Percentiles rank a stretch among this genome's conserved stretches.
Conservation (phyloP, 30 jellyfish, hydroid and myxozoan species). For the Sanderia malayensis region DNA sequence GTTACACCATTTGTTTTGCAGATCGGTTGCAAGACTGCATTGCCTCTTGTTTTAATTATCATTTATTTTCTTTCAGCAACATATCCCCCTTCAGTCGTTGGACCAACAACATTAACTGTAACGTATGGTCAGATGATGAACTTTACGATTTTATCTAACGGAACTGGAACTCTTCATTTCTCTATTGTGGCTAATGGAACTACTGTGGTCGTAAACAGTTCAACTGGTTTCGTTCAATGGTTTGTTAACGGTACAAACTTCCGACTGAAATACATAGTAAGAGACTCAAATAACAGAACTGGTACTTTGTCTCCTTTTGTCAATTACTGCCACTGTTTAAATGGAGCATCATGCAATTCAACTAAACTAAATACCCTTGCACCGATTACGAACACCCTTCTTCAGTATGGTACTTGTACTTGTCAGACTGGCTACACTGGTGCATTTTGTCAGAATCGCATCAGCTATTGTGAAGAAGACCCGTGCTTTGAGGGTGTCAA, state of each 20-base stretch:
- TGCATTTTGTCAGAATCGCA: constrained; percentile 37
- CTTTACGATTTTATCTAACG: constrained; percentile 48
- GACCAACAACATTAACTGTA: constrained; percentile 45
- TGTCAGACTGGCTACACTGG: constrained; percentile 52
- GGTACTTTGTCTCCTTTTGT: constrained; percentile 41
- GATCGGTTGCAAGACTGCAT: too few relatives aligned
- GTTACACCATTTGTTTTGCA: background rate
- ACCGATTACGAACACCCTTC: constrained; percentile 12
- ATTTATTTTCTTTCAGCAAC: too few relatives aligned
- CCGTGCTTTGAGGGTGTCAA: constrained; percentile 66
- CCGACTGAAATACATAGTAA: constrained; percentile 20
- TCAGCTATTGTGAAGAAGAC: constrained; percentile 28
- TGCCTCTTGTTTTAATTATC: constrained; percentile 4
- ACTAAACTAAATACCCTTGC: constrained; percentile 1
- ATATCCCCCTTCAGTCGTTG: constrained; percentile 54
- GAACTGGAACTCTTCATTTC: constrained; percentile 7
- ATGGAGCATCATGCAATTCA: constrained; percentile 55
- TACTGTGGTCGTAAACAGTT: constrained; percentile 27
- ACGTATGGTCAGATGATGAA: constrained; percentile 13
- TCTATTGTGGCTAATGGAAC: constrained; percentile 49
- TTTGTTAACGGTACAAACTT: constrained; percentile 44
- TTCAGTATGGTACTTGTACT: constrained; percentile 27
- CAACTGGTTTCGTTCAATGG: constrained; percentile 37
- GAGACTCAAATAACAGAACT: constrained; percentile 22
- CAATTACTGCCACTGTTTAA: constrained; percentile 53